These are phyloP conservation scores for Hylaea fasciaria DNA, from an alignment of 2,888 invertebrate genomes.

Conservation along the genomic window DNA sequence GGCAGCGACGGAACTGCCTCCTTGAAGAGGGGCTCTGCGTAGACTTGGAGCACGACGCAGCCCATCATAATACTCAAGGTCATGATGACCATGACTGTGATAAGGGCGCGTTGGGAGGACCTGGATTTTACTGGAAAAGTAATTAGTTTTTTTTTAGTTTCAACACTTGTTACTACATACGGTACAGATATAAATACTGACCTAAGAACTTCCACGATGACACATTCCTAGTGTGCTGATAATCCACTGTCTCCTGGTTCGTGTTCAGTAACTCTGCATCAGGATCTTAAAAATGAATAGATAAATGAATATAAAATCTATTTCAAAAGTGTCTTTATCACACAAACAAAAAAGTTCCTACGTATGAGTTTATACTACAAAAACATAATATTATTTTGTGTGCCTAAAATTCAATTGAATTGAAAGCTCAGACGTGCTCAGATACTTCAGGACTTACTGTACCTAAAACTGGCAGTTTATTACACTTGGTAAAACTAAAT, in stretches of 20 bases:
- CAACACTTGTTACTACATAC: background rate
- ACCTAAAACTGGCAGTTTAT: no score
- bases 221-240: slow-evolving; percentile 32
- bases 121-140: slow-evolving; percentile 60
- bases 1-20: slow-evolving; percentile 73
- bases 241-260: slow-evolving; percentile 37
- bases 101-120: slow-evolving; percentile 58
- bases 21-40: slow-evolving; percentile 72
- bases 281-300: slow-evolving; percentile 47
- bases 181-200: slow-evolving; percentile 43
- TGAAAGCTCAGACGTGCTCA: no score
- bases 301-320: no score
- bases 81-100: slow-evolving; percentile 57
- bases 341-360: no score
- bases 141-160: no score
- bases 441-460: no score
- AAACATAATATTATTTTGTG: no score
- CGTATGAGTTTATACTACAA: no score
- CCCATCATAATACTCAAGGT: slow-evolving; percentile 70
- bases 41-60: slow-evolving; percentile 70
- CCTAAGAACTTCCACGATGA: slow-evolving; percentile 60
- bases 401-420: no score
- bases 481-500: no score
- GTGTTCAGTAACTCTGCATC: slow-evolving; percentile 46
- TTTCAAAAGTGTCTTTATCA: no score